phyloP scores from a whole-genome alignment of 2,113 vertebrate genomes.

The Mobula birostris region DNA sequence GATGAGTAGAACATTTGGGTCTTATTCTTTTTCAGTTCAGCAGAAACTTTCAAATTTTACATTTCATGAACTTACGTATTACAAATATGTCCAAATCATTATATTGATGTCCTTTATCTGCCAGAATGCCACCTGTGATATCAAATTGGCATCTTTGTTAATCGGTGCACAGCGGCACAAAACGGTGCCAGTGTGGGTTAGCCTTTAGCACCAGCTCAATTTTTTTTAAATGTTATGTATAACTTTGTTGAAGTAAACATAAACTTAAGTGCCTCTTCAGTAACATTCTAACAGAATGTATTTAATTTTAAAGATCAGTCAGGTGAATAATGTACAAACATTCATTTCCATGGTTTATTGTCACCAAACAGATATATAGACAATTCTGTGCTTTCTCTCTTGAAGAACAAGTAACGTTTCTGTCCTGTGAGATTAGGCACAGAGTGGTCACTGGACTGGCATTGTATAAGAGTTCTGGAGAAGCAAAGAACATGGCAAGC shows the following conservation, averaged over 20 bases:
- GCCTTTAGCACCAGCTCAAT: neutral
- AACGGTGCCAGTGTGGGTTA: neutral
- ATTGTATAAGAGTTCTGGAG: too few relatives aligned
- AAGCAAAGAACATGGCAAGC: too few relatives aligned
- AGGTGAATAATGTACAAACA: neutral
- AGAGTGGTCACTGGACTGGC: neutral
- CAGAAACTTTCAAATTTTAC: neutral
- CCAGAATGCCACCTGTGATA: neutral
- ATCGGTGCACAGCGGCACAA: neutral
- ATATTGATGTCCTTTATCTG: neutral
- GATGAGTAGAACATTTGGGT: neutral
- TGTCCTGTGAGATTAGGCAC: neutral
- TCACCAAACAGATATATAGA: neutral
- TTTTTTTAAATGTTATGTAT: neutral
- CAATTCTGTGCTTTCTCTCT: neutral
- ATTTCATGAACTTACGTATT: neutral
- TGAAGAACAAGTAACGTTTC: neutral
- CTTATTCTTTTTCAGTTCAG: neutral
- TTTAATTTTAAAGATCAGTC: neutral
- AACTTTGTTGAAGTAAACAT: neutral
- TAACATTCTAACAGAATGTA: neutral
- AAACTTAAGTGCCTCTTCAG: neutral
- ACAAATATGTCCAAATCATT: neutral
- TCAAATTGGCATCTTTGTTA: neutral
- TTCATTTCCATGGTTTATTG: neutral